These are phyloP conservation scores for Geococcyx californianus DNA, from an alignment of 2,113 vertebrate species.

Conservation along the genomic window DNA sequence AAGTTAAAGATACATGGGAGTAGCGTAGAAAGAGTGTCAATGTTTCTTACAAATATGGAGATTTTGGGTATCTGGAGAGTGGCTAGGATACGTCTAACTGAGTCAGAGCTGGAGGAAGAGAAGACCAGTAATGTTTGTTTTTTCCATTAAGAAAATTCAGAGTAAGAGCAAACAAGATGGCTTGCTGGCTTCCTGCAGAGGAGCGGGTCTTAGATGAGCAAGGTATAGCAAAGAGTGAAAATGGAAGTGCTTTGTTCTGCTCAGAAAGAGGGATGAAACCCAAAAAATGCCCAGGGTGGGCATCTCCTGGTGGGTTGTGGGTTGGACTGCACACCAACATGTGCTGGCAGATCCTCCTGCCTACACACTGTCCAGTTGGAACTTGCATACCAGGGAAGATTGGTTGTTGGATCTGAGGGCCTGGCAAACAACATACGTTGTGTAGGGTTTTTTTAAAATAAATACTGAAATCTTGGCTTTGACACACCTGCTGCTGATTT, in stretches of 20 bases:
- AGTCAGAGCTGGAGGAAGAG: background rate
- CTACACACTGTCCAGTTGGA: background rate
- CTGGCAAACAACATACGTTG: background rate
- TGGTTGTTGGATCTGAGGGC: background rate
- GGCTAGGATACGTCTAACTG: background rate
- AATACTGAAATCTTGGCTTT: background rate
- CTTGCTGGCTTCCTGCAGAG: background rate
- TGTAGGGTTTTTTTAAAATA: background rate
- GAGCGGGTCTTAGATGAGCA: background rate
- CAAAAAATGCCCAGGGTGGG: background rate
- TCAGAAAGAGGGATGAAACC: background rate
- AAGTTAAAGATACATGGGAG: too few species aligned
- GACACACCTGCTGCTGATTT: background rate
- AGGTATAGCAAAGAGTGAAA: background rate
- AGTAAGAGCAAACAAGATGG: background rate
- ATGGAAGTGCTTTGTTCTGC: background rate
- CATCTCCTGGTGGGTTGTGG: rapidly evolving
- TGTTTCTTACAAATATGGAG: background rate
- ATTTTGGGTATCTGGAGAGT: background rate
- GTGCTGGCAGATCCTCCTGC: background rate
- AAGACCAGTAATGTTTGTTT: background rate
- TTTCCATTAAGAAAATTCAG: background rate
- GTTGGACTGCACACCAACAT: background rate
- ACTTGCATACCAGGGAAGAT: background rate
- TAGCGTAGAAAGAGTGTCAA: background rate